phyloP scores from a whole-genome alignment of 2,888 invertebrate species.

The Microctonus aethiopoides region DNA sequence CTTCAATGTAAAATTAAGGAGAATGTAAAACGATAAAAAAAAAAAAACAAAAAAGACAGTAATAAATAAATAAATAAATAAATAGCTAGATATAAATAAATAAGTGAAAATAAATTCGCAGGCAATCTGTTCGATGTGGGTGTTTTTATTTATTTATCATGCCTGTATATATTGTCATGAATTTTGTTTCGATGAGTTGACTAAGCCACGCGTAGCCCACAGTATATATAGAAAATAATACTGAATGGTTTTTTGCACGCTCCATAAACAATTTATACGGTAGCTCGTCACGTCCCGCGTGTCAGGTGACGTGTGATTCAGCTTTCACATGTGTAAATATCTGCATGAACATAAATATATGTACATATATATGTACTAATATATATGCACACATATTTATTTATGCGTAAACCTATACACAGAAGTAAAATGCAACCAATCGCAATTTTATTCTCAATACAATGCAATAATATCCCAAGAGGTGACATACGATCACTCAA shows the following conservation, averaged over 20 bases:
- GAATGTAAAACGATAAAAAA: background rate
- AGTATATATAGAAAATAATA: background rate
- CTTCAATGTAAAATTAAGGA: background rate
- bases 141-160: conserved; percentile 19
- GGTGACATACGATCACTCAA: background rate
- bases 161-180: conserved; percentile 5
- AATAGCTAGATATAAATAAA: background rate
- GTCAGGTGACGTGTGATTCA: conserved; percentile 37
- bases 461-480: background rate
- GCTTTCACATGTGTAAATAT: conserved; percentile 4
- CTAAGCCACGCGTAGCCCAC: background rate
- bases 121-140: conserved; percentile 25
- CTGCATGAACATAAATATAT: background rate
- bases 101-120: conserved; percentile 5
- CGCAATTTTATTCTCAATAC: background rate
- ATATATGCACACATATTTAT: background rate
- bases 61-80: background rate
- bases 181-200: conserved; percentile 4
- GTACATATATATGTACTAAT: conserved; percentile 14
- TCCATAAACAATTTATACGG: conserved; percentile 51
- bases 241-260: conserved; percentile 33
- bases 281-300: conserved; percentile 49
- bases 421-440: background rate
- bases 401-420: background rate
- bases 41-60: background rate